Evolutionary conservation across 2,797 vertebrate species (phyloP).

Genomic region (Rhinella marina): DNA sequence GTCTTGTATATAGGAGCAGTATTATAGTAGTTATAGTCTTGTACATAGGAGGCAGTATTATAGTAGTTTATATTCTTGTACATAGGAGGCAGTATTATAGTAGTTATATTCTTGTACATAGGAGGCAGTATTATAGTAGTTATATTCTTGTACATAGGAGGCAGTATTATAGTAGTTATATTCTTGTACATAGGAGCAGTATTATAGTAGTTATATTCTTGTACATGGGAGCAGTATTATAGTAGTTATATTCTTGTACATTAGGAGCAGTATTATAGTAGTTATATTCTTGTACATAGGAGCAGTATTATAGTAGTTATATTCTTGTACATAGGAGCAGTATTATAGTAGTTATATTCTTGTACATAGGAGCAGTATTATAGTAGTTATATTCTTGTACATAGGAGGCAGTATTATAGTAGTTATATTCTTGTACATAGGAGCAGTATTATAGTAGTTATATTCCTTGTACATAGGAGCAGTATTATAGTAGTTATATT

Average conservation of each 20-base stretch:
- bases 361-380: neutral
- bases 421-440: conserved; percentile 3
- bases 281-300: neutral
- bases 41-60: too few species aligned
- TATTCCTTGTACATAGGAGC: neutral
- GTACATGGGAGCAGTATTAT: neutral
- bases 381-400: neutral
- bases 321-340: neutral
- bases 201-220: conserved; percentile 14
- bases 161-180: too few species aligned
- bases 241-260: conserved; percentile 2
- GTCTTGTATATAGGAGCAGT: too few species aligned
- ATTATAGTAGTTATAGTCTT: too few species aligned
- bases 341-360: conserved; percentile 5
- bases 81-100: too few species aligned
- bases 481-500: too few species aligned
- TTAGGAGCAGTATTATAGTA: neutral
- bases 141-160: too few species aligned
- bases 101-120: too few species aligned
- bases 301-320: conserved; percentile 1
- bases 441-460: neutral
- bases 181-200: too few species aligned
- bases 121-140: too few species aligned
- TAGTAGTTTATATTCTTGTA: too few species aligned
- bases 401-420: neutral